These are phyloP conservation scores for Redunca redunca DNA, from an alignment of 2,113 vertebrate genomes.

Conservation along the genomic window DNA sequence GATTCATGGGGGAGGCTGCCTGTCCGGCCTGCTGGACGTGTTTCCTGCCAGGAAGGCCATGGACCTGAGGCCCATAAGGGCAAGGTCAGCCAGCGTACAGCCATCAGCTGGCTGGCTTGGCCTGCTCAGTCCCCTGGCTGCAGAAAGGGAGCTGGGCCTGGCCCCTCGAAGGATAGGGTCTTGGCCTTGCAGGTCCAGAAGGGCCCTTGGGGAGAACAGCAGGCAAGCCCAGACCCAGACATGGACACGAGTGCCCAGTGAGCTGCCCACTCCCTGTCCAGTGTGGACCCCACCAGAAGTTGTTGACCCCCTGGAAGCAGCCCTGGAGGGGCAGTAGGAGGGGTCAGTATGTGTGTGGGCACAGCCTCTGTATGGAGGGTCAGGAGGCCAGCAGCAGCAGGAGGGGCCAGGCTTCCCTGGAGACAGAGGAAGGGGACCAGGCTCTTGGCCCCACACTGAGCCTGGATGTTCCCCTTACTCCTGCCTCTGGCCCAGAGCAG, in stretches of 20 bases:
- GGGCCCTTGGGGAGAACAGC: neutral
- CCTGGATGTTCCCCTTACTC: neutral
- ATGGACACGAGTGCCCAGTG: neutral
- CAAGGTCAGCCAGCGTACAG: neutral
- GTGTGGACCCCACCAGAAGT: neutral
- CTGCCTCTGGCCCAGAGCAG: neutral
- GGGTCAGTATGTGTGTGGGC: neutral
- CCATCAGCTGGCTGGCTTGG: neutral
- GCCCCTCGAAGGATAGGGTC: slow-evolving; percentile 82
- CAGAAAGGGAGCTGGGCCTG: slow-evolving; percentile 58
- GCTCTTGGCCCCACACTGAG: neutral
- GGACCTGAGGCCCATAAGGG: neutral
- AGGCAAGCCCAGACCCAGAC: too few relatives aligned
- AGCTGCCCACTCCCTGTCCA: neutral
- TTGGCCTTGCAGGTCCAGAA: slow-evolving; percentile 82
- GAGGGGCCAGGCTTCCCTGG: neutral
- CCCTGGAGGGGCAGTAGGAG: neutral
- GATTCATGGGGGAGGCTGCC: neutral
- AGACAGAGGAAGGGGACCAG: neutral
- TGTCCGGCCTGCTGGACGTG: neutral
- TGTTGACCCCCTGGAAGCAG: neutral
- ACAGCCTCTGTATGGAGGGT: neutral
- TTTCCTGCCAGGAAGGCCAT: neutral
- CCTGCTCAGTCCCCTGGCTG: neutral
- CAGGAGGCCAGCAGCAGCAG: neutral